Base-by-base conservation (phyloP, 2,888 invertebrate species). In the Nebria brevicollis region DNA sequence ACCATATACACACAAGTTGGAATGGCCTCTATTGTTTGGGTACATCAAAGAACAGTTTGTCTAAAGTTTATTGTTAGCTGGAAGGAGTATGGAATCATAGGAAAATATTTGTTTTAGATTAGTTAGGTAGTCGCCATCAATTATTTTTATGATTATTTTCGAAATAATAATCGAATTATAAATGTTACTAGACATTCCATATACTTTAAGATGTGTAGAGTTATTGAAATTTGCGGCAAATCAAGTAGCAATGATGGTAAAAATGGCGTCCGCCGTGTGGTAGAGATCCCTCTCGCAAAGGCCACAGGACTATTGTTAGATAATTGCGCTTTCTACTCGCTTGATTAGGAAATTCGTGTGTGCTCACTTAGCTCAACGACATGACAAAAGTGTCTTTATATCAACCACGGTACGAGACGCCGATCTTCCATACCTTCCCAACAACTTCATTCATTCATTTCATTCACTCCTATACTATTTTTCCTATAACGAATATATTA, bases 341-440 rank as follows among this genome's bases (percentile, higher is more conserved):
- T 83, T 83, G 83, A 83, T 82, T 81, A 82, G 83, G 83, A 81
- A 83, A 83, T 83, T 82, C 79, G 82, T 82, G 83, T 82, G 82
- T 74, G 79, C 82, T 83, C 83, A 83, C 82, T 82, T 82, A 77
- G 80, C 79, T 83, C 82, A 83, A 83, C 82, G 80, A 82, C 82
- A 82, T 83, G 80, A 83, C 83, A 83, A 83, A 83, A 82, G 83
- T 82, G 77, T 72, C 82, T 81, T 81, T 82, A 79, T 77, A 72
- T 54, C 54, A 54, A 13, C 77, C 65, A 66, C 66, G 66, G 66
- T 42, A 72, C 34, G 34, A 34, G 34, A 34, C 76, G 72, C 65
- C 75, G 76, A 75, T 54, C 54, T 54, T 13, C 13, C 54, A 54
- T 54, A 8, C 54, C 54, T 11, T 8, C 54, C 54, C 54, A 54